A percentile compares a stretch with the other conserved stretches of the same genome.
These are phyloP conservation scores for Aspiorhynchus laticeps DNA, from an alignment of 2,113 vertebrate species.

Conservation along the genomic window DNA sequence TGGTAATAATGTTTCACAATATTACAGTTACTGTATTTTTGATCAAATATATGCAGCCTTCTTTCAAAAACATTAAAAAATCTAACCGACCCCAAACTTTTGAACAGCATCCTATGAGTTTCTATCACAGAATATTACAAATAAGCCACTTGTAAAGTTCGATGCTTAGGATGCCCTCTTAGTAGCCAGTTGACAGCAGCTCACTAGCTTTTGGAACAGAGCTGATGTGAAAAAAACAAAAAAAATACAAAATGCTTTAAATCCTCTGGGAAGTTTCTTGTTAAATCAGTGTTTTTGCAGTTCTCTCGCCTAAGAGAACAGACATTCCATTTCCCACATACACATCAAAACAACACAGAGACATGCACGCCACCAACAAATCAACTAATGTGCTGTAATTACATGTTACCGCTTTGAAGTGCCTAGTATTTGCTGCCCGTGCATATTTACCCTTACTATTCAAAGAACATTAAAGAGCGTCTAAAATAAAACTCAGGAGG, in stretches of 20 bases:
- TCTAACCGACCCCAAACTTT: neutral
- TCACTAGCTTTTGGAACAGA: neutral
- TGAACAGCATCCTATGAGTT: neutral
- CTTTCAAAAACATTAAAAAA: neutral
- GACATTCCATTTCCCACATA: conserved; percentile 29
- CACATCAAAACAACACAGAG: conserved; percentile 45
- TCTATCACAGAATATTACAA: neutral
- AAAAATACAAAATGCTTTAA: conserved; percentile 36
- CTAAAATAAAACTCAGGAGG: conserved; percentile 25
- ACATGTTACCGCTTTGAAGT: conserved; percentile 22
- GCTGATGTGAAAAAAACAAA: neutral
- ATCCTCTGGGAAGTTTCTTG: conserved; percentile 45
- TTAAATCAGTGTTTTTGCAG: conserved; percentile 42
- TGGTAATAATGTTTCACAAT: neutral
- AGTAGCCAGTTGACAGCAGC: conserved; percentile 2
- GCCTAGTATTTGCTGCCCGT: conserved; percentile 20
- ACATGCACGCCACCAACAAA: conserved; percentile 43
- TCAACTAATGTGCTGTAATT: conserved; percentile 39
- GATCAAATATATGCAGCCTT: neutral
- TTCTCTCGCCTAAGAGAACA: conserved; percentile 28
- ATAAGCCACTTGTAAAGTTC: neutral
- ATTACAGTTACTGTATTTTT: neutral
- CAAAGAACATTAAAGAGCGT: conserved; percentile 39
- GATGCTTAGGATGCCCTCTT: neutral
- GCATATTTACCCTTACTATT: conserved; percentile 17